phyloP scores from a whole-genome alignment of 2,888 invertebrate species.

The Thecophora atra region DNA sequence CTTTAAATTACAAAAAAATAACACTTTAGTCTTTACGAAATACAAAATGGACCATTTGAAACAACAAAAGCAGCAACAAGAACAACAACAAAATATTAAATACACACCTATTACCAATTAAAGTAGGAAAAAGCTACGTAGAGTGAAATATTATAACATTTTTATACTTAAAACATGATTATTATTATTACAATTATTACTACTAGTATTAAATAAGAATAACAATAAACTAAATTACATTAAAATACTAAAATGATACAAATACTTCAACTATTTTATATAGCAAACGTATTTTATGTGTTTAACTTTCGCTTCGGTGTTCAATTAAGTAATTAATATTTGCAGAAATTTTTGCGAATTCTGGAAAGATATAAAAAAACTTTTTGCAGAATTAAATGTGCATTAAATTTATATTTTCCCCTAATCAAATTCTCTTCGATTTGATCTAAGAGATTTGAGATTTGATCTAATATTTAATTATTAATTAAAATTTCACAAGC shows the following conservation, averaged over 20 bases:
- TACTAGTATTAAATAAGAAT: too few relatives aligned
- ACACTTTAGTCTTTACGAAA: constrained; percentile 30
- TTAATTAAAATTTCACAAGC: too few relatives aligned
- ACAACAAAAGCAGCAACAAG: constrained; percentile 17
- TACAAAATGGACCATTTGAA: constrained; percentile 41
- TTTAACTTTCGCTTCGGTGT: too few relatives aligned
- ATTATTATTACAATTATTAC: background rate
- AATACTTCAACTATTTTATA: background rate
- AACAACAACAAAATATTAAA: constrained; percentile 8
- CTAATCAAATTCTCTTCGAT: too few relatives aligned
- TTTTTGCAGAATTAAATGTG: too few relatives aligned
- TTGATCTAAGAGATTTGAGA: too few relatives aligned
- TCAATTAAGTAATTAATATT: too few relatives aligned
- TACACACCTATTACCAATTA: background rate
- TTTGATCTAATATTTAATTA: too few relatives aligned
- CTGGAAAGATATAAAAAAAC: too few relatives aligned
- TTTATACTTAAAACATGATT: constrained; percentile 28
- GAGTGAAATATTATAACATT: constrained; percentile 4
- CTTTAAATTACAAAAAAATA: constrained; percentile 35
- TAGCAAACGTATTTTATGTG: too few relatives aligned
- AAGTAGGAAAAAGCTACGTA: background rate
- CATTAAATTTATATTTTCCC: too few relatives aligned
- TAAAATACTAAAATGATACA: constrained; percentile 20
- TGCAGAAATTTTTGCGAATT: too few relatives aligned
- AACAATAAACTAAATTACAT: background rate